A percentile compares a stretch with the other conserved stretches of the same genome.
Conservation (phyloP, 2,113 vertebrate species). For the Aepyceros melampus region DNA sequence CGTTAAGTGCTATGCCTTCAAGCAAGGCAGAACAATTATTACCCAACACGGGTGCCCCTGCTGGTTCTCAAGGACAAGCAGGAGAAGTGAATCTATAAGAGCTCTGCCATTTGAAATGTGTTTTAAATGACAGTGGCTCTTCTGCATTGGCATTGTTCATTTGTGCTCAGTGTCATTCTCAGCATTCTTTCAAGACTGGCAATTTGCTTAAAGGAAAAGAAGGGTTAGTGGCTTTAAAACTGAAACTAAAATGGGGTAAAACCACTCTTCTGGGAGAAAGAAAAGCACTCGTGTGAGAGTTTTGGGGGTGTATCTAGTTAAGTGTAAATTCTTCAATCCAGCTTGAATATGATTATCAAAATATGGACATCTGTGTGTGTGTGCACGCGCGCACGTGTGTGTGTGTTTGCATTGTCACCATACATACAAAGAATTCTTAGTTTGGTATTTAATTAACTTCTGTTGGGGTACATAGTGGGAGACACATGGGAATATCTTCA, state of each 20-base stretch:
- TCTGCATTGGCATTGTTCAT: neutral
- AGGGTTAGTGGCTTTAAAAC: neutral
- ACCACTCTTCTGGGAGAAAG: rapidly evolving
- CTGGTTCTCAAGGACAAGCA: constrained; percentile 58
- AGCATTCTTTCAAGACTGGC: neutral
- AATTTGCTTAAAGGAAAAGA: neutral
- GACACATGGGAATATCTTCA: neutral
- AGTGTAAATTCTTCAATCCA: neutral
- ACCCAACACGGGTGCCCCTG: neutral
- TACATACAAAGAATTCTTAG: neutral
- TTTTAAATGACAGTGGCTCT: neutral
- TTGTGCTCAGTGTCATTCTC: neutral
- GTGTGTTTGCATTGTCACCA: neutral
- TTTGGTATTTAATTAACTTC: neutral
- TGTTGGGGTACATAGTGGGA: neutral
- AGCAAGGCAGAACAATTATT: constrained; percentile 66
- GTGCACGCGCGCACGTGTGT: rapidly evolving
- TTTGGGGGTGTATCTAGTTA: neutral
- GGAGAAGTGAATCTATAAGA: constrained; percentile 45
- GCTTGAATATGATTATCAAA: neutral
- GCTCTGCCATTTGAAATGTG: neutral
- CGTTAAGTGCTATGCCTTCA: constrained; percentile 48
- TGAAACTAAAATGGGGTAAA: neutral
- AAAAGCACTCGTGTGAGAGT: neutral
- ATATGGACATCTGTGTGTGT: rapidly evolving